Conservation (phyloP, 2,888 invertebrate species). For the Amaurobius ferox region DNA sequence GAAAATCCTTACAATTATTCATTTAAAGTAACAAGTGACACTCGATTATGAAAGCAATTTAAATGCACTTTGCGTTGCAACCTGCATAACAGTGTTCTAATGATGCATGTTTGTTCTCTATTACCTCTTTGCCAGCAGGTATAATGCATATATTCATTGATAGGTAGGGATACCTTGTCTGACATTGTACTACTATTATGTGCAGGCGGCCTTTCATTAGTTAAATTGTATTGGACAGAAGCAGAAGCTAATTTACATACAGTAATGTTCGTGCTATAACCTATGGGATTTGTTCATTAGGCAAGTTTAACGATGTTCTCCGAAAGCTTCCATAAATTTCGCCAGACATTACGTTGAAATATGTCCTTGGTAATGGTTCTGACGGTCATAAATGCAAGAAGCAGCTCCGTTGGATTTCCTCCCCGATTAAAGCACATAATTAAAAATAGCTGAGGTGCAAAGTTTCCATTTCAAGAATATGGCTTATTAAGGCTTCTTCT, state of each 20-base stretch:
- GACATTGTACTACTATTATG: background rate
- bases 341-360: constrained; percentile 6
- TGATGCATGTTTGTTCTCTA: background rate
- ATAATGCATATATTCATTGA: background rate
- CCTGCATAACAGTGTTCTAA: background rate
- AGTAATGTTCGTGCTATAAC: background rate
- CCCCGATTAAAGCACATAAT: constrained; percentile 4
- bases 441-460: background rate
- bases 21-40: too few species aligned
- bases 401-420: background rate
- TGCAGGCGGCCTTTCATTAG: constrained; percentile 8
- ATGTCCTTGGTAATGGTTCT: constrained; percentile 1
- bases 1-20: too few species aligned
- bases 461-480: too few species aligned
- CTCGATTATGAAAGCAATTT: too few species aligned
- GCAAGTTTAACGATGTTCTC: constrained; percentile 1
- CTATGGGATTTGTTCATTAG: constrained; percentile 10
- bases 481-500: too few species aligned
- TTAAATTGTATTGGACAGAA: background rate
- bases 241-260: constrained; percentile 7
- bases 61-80: too few species aligned
- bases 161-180: background rate
- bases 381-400: constrained; percentile 5
- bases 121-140: background rate
- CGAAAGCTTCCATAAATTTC: constrained; percentile 9